Evolutionary conservation across 1,140 invertebrate species (phyloP), one percentile per base, ranked within the genome.

Genomic region (Rhyacophila brunnea): DNA sequence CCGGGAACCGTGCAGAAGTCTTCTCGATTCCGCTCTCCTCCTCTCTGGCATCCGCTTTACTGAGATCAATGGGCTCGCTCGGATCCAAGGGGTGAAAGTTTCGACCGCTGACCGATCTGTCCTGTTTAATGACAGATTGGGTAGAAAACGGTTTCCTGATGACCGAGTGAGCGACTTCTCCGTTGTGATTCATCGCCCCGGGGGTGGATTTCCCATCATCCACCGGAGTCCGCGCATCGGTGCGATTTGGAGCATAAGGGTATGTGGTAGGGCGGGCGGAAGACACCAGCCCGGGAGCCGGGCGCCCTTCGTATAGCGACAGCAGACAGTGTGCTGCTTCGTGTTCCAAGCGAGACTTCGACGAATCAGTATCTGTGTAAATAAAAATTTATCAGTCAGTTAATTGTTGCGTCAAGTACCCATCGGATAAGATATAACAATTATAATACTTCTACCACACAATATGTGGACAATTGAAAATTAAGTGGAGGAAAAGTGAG

Each of bases 241-340:
- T 42, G 67, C 74, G 47, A 23, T 64, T 61, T 47, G 81, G 72
- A n/a, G 76, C 75, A 63, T 87, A 87, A 0, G 85, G 85, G 68
- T 86, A 86, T 1, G 83, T 85, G 6, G 76, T 72, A 0, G 84
- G 85, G 63, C 83, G 75, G 0, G 78, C 80, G 18, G 74, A 74
- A 0, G 82, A 80, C 32, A 84, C 65, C 1, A 85, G 68, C 1
- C 82, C 82, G 0, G 79, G 82, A 42, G 76, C 65, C 50, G 73
- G 67, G 68, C 78, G 66, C 50, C 70, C 69, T 51, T 73, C 69
- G 48, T 74, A 89, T 9, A 95, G 76, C 60, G 90, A 91, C 9
- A 96, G 72, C 32, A 96, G 74, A 69, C 93, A 91, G 57, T 89
- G 86, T 0, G 92, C 93, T 1, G 92, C 92, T 78, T 96, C 93